phyloP scores from a whole-genome alignment of 2,797 vertebrate genomes.

The Smutsia temminckii region DNA sequence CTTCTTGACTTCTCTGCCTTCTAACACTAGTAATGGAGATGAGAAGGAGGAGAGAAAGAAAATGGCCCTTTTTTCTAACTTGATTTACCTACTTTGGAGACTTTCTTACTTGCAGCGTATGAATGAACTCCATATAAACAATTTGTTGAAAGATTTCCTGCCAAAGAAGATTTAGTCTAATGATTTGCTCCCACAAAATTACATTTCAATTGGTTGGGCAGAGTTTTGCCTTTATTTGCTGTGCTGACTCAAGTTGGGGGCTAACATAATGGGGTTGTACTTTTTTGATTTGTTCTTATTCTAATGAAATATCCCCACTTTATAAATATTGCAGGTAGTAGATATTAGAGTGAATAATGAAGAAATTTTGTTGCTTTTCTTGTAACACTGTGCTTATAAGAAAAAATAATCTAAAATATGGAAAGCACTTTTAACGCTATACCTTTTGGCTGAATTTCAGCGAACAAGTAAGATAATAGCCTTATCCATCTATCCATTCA shows the following conservation, averaged over 20 bases:
- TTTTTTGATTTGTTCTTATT: constrained; percentile 54
- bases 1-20: constrained; percentile 29
- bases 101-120: constrained; percentile 48
- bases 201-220: background rate
- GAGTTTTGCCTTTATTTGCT: constrained; percentile 48
- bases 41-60: background rate
- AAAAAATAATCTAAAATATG: constrained; percentile 2
- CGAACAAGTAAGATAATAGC: background rate
- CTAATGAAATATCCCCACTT: constrained; percentile 29
- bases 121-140: constrained; percentile 10
- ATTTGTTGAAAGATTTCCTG: background rate
- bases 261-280: background rate
- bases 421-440: constrained; percentile 23
- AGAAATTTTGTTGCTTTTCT: constrained; percentile 40
- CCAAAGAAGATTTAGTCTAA: constrained; percentile 40
- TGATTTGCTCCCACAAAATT: constrained; percentile 37
- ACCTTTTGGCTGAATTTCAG: constrained; percentile 10
- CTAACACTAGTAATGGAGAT: constrained; percentile 24
- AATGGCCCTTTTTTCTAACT: constrained; percentile 22
- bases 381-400: constrained; percentile 14
- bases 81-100: constrained; percentile 40
- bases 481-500: background rate
- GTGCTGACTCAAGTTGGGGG: background rate
- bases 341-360: constrained; percentile 25
- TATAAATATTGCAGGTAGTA: constrained; percentile 1